Conservation (phyloP, 2,797 vertebrate species). For the Esox masquinongy region DNA sequence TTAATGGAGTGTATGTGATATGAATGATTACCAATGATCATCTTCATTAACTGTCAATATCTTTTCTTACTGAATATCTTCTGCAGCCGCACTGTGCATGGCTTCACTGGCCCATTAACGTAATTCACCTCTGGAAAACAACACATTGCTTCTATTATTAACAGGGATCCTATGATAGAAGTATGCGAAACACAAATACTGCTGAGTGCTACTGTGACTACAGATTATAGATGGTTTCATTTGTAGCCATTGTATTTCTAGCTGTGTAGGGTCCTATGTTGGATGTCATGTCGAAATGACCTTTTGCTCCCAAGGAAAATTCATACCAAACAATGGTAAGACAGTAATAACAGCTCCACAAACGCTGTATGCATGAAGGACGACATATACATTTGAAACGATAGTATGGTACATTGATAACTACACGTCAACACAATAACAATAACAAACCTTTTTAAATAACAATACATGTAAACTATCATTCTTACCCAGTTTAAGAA, state of each 20-base stretch:
- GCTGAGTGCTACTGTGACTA: not conserved
- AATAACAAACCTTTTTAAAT: not conserved
- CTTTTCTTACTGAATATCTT: conserved; percentile 69
- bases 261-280: not conserved
- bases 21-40: conserved; percentile 11
- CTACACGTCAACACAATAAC: too few relatives aligned
- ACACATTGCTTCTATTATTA: conserved; percentile 38
- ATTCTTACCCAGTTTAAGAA: not conserved
- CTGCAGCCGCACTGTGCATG: conserved; percentile 72
- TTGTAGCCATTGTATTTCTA: not conserved
- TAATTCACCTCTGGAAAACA: conserved; percentile 60
- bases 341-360: conserved; percentile 5
- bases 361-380: too few relatives aligned
- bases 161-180: conserved; percentile 17
- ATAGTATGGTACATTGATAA: not conserved
- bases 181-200: not conserved
- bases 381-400: not conserved
- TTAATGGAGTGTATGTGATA: conserved; percentile 36
- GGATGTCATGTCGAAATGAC: not conserved
- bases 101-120: conserved; percentile 51
- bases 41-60: conserved; percentile 33
- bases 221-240: not conserved
- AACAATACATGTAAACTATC: not conserved
- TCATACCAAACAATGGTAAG: conserved; percentile 15
- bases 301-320: not conserved